phyloP scores from a whole-genome alignment of 2,888 invertebrate species.

The Cordilura impudica region DNA sequence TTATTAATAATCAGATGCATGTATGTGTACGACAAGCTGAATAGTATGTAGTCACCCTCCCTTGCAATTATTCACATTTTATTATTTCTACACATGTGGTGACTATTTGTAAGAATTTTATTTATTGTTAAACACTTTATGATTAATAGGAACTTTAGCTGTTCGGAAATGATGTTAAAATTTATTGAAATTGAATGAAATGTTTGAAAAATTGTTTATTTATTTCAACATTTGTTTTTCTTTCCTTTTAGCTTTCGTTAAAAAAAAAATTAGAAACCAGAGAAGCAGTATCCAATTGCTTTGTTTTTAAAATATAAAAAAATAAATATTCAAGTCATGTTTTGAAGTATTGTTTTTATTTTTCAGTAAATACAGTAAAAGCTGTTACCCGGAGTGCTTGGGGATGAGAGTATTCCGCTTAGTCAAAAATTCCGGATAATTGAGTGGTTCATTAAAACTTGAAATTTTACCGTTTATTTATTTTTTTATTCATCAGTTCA shows the following conservation, averaged over 20 bases:
- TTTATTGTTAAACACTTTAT: constrained; percentile 30
- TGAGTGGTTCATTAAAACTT: no score
- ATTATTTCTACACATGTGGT: background rate
- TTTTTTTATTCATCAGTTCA: no score
- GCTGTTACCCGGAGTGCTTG: no score
- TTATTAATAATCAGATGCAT: constrained; percentile 47
- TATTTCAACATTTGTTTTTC: no score
- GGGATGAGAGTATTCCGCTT: no score
- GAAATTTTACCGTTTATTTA: no score
- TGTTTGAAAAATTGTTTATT: background rate
- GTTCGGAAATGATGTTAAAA: background rate
- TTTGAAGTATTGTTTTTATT: no score
- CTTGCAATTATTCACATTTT: background rate
- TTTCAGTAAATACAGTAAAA: no score
- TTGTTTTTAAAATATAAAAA: background rate
- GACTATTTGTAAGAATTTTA: background rate
- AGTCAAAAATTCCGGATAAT: no score
- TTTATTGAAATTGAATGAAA: background rate
- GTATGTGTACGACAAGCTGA: constrained; percentile 23
- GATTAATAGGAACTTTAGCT: constrained; percentile 30
- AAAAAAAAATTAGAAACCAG: background rate
- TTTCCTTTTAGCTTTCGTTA: no score
- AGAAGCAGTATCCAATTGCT: no score
- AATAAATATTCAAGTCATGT: background rate
- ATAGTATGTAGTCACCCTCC: background rate